Percentiles rank a stretch among this genome's conserved stretches.
These are phyloP conservation scores for Lasioglossum albipes DNA, from an alignment of 1,140 invertebrate species.

Conservation along the genomic window DNA sequence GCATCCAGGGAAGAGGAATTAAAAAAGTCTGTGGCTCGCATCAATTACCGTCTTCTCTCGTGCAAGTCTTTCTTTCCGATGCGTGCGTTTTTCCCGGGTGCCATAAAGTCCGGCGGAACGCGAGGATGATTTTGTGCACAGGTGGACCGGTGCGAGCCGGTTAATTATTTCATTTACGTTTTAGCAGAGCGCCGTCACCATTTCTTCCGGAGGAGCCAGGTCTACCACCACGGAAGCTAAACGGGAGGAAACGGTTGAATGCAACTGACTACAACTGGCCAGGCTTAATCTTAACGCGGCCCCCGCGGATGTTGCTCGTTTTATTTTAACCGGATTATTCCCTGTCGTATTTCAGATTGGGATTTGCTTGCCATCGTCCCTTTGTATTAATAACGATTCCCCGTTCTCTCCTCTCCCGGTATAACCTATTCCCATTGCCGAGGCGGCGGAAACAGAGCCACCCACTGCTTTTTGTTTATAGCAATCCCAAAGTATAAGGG, in stretches of 20 bases:
- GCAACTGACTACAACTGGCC: conserved; percentile 34
- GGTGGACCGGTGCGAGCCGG: conserved; percentile 50
- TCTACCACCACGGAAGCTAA: conserved; percentile 19
- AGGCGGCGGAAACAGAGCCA: conserved; percentile 22
- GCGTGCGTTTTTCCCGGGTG: not conserved
- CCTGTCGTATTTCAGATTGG: conserved; percentile 76
- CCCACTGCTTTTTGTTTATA: conserved; percentile 68
- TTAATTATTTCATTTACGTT: conserved; percentile 60
- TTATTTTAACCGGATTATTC: conserved; percentile 74
- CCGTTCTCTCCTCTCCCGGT: conserved; percentile 10
- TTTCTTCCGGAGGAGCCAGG: conserved; percentile 29
- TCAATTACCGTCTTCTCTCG: too few relatives aligned
- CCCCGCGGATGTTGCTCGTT: conserved; percentile 54
- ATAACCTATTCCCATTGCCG: conserved; percentile 55
- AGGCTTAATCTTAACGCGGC: conserved; percentile 59
- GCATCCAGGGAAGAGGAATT: not conserved
- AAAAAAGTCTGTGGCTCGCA: not conserved
- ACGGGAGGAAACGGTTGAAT: conserved; percentile 37
- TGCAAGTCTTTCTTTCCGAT: conserved; percentile 30
- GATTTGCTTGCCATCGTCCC: conserved; percentile 72
- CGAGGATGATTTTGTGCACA: conserved; percentile 54
- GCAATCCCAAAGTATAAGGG: conserved; percentile 61
- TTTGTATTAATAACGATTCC: conserved; percentile 73
- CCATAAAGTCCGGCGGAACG: conserved; percentile 20
- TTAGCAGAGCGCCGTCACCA: conserved; percentile 20